Base-by-base conservation (phyloP, 2,113 vertebrate genomes). In the Emydocephalus ijimae region DNA sequence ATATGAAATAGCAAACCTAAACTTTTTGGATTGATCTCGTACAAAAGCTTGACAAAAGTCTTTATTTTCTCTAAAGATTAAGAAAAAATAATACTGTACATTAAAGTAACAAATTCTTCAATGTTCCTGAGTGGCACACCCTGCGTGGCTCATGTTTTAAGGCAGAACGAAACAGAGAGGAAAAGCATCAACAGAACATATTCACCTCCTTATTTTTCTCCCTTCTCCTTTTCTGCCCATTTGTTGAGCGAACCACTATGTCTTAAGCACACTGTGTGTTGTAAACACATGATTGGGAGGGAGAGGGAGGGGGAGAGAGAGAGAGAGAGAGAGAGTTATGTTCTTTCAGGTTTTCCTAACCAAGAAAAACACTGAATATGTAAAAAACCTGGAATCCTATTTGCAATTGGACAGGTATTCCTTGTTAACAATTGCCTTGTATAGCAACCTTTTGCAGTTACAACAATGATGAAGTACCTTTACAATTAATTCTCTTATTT, bases 1-100 rank as follows among this genome's bases (percentile, higher is more conserved):
- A 92, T 39, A 87, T 0, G 0, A 89, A 34, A 92, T 26, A 54
- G 34, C 55, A 90, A 21, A 34, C n/a, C 4, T 21, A 39, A 74
- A 20, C 23, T 50, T 4, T 81, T 39, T 23, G 20, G 21, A 54
- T 15, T 81, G n/a, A 55, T 54, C 89, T 81, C 5, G 50, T 81
- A 74, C 34, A 39, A 21, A 56, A 56, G 39, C 52, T 91, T 91
- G 52, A 26, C 52, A 85, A 39, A 55, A 55, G n/a, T 85, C 64
- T 34, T 54, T 23, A 21, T 20, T 26, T 55, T 9, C 4, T 24
- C 34, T 39, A 56, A 26, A 24, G 52, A 34, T 45, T 43, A 14
- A 85, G 34, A 2, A 39, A 91, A 85, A 91, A n/a, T 91, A 85
- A 18, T 48, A 55, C 21, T 90, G 43, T 85, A 85, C 0, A 7